Evolutionary conservation across 2,797 vertebrate genomes (phyloP).

Genomic region (Cirrhinus molitorella): DNA sequence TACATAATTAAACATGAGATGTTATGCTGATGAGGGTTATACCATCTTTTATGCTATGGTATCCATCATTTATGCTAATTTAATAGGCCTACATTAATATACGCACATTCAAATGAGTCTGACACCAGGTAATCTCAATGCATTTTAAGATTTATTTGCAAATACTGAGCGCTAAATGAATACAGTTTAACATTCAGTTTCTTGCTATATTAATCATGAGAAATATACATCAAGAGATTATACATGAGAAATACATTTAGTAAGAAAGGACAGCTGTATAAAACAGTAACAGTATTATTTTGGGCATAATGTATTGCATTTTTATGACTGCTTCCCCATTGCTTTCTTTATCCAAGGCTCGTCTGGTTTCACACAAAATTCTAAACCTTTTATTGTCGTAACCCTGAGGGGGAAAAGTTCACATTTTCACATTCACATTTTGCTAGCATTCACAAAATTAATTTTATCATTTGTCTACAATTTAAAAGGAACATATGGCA

Average conservation of each 20-base stretch:
- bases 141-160: not conserved
- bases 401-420: slow-evolving; percentile 23
- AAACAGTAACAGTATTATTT: not conserved
- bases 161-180: not conserved
- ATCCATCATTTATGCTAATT: not conserved
- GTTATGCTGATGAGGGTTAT: slow-evolving; percentile 33
- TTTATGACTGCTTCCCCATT: not conserved
- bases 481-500: not conserved
- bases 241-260: not conserved
- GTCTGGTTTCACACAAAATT: slow-evolving; percentile 22
- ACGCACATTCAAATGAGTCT: not conserved
- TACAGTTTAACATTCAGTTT: not conserved
- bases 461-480: not conserved
- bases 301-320: not conserved
- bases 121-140: not conserved
- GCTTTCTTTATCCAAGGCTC: not conserved
- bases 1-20: slow-evolving; percentile 81
- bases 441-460: no score
- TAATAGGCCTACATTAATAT: no score
- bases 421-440: not conserved
- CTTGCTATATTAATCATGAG: not conserved
- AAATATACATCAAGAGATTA: no score
- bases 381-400: not conserved
- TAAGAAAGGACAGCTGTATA: not conserved
- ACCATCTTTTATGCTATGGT: no score